Evolutionary conservation across 1,140 invertebrate genomes (phyloP).

Genomic region (Listronotus bonariensis): DNA sequence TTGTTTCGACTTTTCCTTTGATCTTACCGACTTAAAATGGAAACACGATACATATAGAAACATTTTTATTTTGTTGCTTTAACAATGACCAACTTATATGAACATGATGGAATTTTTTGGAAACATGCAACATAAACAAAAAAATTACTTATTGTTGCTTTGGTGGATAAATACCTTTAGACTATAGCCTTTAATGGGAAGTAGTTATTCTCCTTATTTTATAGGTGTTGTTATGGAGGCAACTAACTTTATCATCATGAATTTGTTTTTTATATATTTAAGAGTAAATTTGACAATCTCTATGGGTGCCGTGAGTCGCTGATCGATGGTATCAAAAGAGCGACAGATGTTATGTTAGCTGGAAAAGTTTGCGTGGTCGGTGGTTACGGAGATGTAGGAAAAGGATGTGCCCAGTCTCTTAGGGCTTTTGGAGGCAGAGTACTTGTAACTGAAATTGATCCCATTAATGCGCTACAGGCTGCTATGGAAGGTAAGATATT

Average conservation of each 20-base stretch:
- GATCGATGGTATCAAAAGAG: slow-evolving; percentile 98
- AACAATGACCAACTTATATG: no score
- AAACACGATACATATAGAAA: no score
- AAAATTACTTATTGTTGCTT: no score
- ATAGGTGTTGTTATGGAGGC: no score
- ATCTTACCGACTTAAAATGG: no score
- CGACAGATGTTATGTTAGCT: slow-evolving; percentile 98
- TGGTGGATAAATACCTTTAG: no score
- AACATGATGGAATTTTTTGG: no score
- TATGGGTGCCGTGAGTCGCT: slow-evolving; percentile 98
- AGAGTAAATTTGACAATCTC: slow-evolving; percentile 99
- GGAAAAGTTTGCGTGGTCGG: slow-evolving; percentile 98
- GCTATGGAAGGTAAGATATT: slow-evolving; percentile 84
- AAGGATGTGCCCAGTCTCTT: slow-evolving; percentile 96
- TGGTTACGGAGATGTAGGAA: slow-evolving; percentile 99
- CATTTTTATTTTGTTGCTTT: no score
- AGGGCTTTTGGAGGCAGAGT: slow-evolving; percentile 94
- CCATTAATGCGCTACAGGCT: slow-evolving; percentile 96
- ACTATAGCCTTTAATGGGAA: no score
- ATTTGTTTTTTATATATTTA: slow-evolving; percentile 4
- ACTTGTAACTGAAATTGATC: slow-evolving; percentile 98
- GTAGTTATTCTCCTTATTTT: no score
- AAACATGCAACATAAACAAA: no score
- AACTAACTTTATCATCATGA: background rate
- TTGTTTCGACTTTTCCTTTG: no score